A percentile compares a stretch with the other conserved stretches of the same genome.
Evolutionary conservation across 2,888 invertebrate species (phyloP).

Genomic region (Drosophila greeni): DNA sequence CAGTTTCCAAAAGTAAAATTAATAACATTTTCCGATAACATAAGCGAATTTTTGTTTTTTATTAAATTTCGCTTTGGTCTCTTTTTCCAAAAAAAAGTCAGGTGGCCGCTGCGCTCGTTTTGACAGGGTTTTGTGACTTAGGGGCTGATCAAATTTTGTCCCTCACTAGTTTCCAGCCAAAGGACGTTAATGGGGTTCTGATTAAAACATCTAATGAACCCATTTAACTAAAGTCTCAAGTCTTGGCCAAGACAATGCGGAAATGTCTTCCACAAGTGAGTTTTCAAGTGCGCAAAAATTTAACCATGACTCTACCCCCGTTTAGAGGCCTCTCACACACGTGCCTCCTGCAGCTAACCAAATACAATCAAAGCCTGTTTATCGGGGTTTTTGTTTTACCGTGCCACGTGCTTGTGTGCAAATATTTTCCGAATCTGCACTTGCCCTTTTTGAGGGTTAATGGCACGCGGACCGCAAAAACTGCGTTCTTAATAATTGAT

Average conservation of each 20-base stretch:
- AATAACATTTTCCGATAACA: too few relatives aligned
- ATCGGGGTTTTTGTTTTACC: slow-evolving; percentile 16
- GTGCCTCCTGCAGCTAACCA: slow-evolving; percentile 30
- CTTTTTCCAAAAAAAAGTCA: too few relatives aligned
- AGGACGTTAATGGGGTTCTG: too few relatives aligned
- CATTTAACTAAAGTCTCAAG: too few relatives aligned
- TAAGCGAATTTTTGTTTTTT: too few relatives aligned
- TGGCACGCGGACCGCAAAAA: slow-evolving; percentile 7
- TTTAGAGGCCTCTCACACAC: slow-evolving; percentile 5
- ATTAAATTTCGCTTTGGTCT: too few relatives aligned
- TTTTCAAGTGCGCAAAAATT: slow-evolving; percentile 37
- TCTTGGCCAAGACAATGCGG: not conserved
- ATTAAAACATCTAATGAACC: too few relatives aligned
- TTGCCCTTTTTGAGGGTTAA: slow-evolving; percentile 8
- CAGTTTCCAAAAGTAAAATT: too few relatives aligned
- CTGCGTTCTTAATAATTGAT: slow-evolving; percentile 45
- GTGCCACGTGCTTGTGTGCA: slow-evolving; percentile 47
- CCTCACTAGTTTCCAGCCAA: too few relatives aligned
- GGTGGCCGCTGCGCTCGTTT: too few relatives aligned
- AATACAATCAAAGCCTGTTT: slow-evolving; percentile 47
- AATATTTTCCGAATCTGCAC: slow-evolving; percentile 47
- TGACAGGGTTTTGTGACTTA: too few relatives aligned
- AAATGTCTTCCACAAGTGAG: slow-evolving; percentile 30
- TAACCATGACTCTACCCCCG: not conserved
- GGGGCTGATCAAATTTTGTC: too few relatives aligned